Base-by-base conservation (phyloP, 1,140 invertebrate genomes). In the Drosophila mojavensis region DNA sequence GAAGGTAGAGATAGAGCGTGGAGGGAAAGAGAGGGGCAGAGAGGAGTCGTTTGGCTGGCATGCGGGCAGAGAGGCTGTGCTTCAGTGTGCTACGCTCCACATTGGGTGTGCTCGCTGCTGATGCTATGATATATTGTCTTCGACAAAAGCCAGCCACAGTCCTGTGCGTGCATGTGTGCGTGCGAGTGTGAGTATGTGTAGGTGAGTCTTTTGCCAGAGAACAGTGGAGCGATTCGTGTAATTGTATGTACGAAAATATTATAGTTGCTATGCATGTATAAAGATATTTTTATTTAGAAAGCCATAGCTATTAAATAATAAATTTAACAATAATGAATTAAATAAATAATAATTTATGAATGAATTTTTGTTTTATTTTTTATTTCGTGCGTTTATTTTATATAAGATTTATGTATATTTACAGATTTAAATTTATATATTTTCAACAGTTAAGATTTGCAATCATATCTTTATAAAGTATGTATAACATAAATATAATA, bases 111-210 rank as follows among this genome's bases (percentile, higher is more conserved):
- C 70, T 54, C 59, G 47, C 47, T 82, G 68, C 61, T 89, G 83
- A 88, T 88, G 84, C 84, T 83, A 88, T 88, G 83, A 88, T 88
- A 88, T 88, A 88, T 88, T 88, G 83, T 88, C 84, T 88, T 83
- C 80, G 79, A 88, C 83, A 88, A 88, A 88, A 88, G 84, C 83
- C 83, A 88, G 89, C 79, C 83, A 83, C 79, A 83, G 76, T 74
- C 62, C 76, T 77, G 41, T 58, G 53, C 48, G 41, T 64, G 47
- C 53, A n/a, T 60, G 58, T 55, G 50, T 56, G 55, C 10, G 26
- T 33, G 28, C 45, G 47, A 10, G 43, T 45, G 43, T 15, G 55
- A 15, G 26, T 33, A n/a, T 50, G 47, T 66, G 62, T 70, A 24
- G 28, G 39, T 59, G 39, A 45, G 59, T 39, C 48, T 61, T 47